Conservation (phyloP, 2,797 vertebrate species). For the Mus spretus region DNA sequence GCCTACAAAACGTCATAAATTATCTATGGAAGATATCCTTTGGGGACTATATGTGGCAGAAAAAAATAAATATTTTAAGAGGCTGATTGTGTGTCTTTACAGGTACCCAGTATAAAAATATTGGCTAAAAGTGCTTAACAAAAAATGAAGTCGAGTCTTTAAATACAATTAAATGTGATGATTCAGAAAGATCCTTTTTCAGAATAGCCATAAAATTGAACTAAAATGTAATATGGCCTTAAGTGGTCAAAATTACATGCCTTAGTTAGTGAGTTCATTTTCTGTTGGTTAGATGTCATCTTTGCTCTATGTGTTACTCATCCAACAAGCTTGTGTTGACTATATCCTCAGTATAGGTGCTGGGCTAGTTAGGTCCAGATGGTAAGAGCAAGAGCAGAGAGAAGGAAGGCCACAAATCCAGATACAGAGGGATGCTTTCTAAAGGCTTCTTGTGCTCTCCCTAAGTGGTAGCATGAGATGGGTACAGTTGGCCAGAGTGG, state of each 20-base stretch:
- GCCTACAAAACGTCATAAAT: background rate
- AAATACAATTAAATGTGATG: conserved; percentile 50
- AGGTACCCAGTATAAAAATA: background rate
- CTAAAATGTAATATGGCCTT: conserved; percentile 45
- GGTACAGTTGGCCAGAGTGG: background rate
- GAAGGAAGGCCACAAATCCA: background rate
- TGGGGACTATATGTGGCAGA: background rate
- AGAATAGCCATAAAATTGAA: conserved; percentile 48
- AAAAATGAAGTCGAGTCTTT: conserved; percentile 47
- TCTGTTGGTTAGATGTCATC: conserved; percentile 6
- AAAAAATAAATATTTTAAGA: background rate
- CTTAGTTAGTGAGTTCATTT: conserved; percentile 29
- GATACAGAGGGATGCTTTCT: background rate
- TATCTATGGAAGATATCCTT: background rate
- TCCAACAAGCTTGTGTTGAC: background rate
- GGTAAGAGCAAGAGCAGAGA: background rate
- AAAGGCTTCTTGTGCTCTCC: background rate
- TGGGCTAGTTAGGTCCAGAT: background rate
- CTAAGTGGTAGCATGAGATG: background rate
- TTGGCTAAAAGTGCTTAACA: background rate
- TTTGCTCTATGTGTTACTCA: background rate
- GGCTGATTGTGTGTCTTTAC: background rate
- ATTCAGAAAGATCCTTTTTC: conserved; percentile 45
- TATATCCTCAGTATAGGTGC: background rate
- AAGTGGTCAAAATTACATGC: conserved; percentile 26